These are phyloP conservation scores for Vanacampus margaritifer DNA, from an alignment of 2,113 vertebrate species.

Conservation along the genomic window DNA sequence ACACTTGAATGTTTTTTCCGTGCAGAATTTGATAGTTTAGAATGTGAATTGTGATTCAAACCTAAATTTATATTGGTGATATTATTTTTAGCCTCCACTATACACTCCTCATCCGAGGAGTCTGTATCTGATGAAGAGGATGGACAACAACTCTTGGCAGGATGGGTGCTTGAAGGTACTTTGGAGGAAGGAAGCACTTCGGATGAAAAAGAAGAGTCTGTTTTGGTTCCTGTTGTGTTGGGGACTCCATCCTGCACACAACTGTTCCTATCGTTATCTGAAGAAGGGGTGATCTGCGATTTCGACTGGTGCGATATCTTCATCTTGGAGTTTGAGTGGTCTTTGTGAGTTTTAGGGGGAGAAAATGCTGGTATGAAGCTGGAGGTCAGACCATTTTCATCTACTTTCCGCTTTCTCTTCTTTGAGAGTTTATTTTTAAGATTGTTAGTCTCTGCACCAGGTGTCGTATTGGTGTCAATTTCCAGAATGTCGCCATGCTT, in stretches of 20 bases:
- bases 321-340: slow-evolving; percentile 20
- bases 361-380: slow-evolving; percentile 10
- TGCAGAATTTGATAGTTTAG: neutral
- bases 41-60: neutral
- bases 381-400: neutral
- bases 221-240: slow-evolving; percentile 34
- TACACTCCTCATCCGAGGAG: slow-evolving; percentile 22
- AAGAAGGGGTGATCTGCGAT: slow-evolving; percentile 16
- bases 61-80: neutral
- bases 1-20: neutral
- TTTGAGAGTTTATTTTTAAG: slow-evolving; percentile 14
- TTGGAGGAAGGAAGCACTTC: slow-evolving; percentile 1
- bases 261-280: slow-evolving; percentile 34
- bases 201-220: neutral
- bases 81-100: slow-evolving; percentile 9
- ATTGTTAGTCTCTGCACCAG: neutral
- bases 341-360: neutral
- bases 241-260: slow-evolving; percentile 38
- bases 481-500: neutral
- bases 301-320: slow-evolving; percentile 15
- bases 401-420: slow-evolving; percentile 34
- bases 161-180: slow-evolving; percentile 1
- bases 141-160: neutral
- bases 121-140: slow-evolving; percentile 45
- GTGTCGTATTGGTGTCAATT: neutral